phyloP scores from a whole-genome alignment of 2,797 vertebrate species.

The Pipistrellus nathusii region DNA sequence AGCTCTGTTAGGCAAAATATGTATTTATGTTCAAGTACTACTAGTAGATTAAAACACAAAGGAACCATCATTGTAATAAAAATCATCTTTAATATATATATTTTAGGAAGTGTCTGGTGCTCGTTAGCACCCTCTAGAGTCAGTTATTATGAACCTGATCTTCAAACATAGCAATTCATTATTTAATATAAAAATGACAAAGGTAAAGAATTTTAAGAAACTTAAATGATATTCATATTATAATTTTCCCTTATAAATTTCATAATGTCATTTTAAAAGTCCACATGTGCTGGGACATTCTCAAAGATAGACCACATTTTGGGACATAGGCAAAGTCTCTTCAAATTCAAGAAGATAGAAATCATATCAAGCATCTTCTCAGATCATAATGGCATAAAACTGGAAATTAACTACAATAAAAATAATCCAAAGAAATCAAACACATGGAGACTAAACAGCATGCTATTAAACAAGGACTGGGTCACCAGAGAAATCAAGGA shows the following conservation, averaged over 20 bases:
- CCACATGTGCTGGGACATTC: background rate
- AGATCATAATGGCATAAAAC: too few species aligned
- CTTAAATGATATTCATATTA: background rate
- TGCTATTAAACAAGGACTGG: too few species aligned
- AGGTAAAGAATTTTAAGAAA: constrained; percentile 31
- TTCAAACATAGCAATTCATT: constrained; percentile 72
- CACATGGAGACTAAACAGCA: too few species aligned
- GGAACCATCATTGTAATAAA: constrained; percentile 52
- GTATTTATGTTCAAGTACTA: constrained; percentile 49
- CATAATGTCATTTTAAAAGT: background rate
- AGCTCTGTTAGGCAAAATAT: background rate
- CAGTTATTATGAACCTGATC: constrained; percentile 49
- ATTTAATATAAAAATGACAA: constrained; percentile 39
- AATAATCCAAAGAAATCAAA: too few species aligned
- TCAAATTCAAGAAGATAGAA: too few species aligned
- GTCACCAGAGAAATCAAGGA: too few species aligned
- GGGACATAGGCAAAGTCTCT: too few species aligned
- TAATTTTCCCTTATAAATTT: background rate
- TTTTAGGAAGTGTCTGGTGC: constrained; percentile 31
- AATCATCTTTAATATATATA: constrained; percentile 22
- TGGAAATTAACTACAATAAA: too few species aligned
- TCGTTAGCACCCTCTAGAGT: constrained; percentile 83
- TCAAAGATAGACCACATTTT: too few species aligned
- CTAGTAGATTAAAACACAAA: constrained; percentile 42
- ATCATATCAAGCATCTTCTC: too few species aligned